Percentiles rank a stretch among this genome's conserved stretches.
phyloP scores from a whole-genome alignment of 2,888 invertebrate genomes.

The Dolomedes plantarius region DNA sequence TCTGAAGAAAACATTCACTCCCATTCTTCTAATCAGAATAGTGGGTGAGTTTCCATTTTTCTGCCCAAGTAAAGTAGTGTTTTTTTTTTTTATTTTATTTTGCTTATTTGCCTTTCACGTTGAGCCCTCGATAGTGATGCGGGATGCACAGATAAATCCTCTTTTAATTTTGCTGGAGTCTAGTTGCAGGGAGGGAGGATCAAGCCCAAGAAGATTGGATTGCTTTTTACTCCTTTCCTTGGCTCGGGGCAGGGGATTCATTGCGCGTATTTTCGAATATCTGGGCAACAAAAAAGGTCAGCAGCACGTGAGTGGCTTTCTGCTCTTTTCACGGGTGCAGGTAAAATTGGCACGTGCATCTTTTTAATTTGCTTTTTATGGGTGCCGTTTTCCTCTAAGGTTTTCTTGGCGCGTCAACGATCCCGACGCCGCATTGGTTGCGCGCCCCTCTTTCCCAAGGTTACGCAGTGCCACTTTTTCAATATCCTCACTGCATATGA shows the following conservation, averaged over 20 bases:
- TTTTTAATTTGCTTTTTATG: constrained; percentile 70
- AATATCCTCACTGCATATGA: constrained; percentile 69
- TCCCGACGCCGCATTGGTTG: background rate
- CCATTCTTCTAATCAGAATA: background rate
- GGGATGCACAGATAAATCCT: background rate
- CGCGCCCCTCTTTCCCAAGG: background rate
- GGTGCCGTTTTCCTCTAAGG: constrained; percentile 9
- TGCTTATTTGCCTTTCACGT: constrained; percentile 4
- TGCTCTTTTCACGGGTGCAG: constrained; percentile 23
- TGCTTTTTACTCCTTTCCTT: constrained; percentile 9
- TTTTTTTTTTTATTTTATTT: background rate
- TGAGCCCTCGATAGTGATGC: constrained; percentile 2
- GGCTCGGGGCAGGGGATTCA: background rate
- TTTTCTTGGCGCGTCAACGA: background rate
- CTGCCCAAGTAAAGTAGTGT: background rate
- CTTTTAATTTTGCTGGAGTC: background rate
- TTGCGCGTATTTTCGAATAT: background rate
- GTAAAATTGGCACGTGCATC: constrained; percentile 48
- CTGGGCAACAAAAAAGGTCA: background rate
- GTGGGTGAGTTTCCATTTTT: background rate
- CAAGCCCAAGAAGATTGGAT: background rate
- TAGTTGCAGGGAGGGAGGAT: background rate
- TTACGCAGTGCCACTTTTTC: constrained; percentile 67
- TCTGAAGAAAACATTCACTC: background rate
- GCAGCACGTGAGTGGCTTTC: background rate